Base-by-base conservation (phyloP, 2,888 invertebrate genomes). In the Gerris lacustris region DNA sequence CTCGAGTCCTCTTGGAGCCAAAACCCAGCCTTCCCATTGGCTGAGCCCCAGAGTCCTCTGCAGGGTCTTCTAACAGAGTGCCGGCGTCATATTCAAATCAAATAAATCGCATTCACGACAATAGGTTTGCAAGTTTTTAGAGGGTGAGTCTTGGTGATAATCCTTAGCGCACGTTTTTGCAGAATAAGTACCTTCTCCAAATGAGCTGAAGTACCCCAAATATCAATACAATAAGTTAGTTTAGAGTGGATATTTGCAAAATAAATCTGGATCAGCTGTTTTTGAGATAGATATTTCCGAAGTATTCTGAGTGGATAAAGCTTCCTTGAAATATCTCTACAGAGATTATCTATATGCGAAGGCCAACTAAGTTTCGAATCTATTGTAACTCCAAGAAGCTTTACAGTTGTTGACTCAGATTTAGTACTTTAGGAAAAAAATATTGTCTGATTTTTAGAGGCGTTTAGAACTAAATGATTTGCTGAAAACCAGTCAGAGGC, bases 151-250 rank as follows among this genome's bases (percentile, higher is more conserved):
- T 55, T 55, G 15, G 55, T 55, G 15, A 55, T 55, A 11, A 55
- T 55, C 15, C 11, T 55, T 9, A 55, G 55, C 9, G 55, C 55
- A 55, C 11, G 5, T 55, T 55, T 55, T 55, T 55, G 55, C 15
- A 9, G 15, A 55, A 55, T 55, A 55, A 55, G 9, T 55, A 55
- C 55, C 15, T 55, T 9, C 15, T 15, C 55, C 9, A 5, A 15
- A 55, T 55, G 55, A 15, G 55, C 55, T 55, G 55, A 55, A 15
- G 55, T 55, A 55, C 55, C 55, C 55, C 55, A 55, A 55, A 55
- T 15, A 11, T 55, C 55, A 15, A 55, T 55, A 15, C 55, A 55
- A 15, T 55, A 55, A 55, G 55, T 55, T 55, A 55, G 55, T 55
- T 55, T 55, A 11, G 55, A 55, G 55, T 55, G 55, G 9, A 55